Percentiles rank a stretch among this genome's conserved stretches.
These are phyloP conservation scores for Astur gentilis DNA, from an alignment of 2,113 vertebrate genomes.

Conservation along the genomic window DNA sequence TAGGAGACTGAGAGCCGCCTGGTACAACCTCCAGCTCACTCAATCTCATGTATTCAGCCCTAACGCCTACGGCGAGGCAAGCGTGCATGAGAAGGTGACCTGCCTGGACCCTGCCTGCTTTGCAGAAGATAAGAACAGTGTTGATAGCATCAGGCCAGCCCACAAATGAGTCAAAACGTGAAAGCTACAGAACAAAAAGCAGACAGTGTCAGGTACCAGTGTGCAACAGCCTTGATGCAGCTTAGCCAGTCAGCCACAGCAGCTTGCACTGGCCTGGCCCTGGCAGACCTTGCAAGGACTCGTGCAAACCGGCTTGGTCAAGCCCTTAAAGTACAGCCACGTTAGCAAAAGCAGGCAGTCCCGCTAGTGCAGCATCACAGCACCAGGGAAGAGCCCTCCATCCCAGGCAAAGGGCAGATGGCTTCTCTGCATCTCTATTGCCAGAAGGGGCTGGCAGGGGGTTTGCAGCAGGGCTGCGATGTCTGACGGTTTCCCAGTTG, in stretches of 20 bases:
- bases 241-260: neutral
- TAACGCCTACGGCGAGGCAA: neutral
- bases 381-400: neutral
- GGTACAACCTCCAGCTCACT: neutral
- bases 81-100: neutral
- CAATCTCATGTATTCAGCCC: neutral
- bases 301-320: rapidly evolving
- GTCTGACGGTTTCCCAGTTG: neutral
- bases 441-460: neutral
- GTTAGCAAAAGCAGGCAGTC: neutral
- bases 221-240: neutral
- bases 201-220: neutral
- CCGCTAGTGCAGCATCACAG: neutral
- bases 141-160: neutral
- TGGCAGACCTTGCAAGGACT: neutral
- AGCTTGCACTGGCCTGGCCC: neutral
- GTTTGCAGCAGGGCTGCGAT: neutral
- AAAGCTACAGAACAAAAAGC: neutral
- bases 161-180: neutral
- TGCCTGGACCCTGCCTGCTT: neutral
- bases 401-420: neutral
- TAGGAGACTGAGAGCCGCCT: neutral
- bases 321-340: neutral
- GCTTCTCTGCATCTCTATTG: neutral
- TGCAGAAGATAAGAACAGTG: neutral